A percentile compares a stretch with the other conserved stretches of the same genome.
These are phyloP conservation scores for Allygus modestus DNA, from an alignment of 2,888 invertebrate species.

Conservation along the genomic window DNA sequence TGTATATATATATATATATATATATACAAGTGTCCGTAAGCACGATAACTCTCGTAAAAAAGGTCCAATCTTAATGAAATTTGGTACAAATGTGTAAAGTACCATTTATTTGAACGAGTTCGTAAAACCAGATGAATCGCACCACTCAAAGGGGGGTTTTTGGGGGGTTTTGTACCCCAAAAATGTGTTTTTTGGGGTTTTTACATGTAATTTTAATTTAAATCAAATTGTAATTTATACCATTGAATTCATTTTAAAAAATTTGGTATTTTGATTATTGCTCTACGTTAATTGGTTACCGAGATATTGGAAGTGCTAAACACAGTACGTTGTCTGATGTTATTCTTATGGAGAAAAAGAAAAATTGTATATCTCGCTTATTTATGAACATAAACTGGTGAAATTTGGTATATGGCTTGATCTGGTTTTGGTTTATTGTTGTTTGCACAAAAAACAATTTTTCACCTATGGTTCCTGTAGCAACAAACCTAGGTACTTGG, in stretches of 20 bases:
- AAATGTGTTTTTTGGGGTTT: not conserved
- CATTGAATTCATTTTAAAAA: not conserved
- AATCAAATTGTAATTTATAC: not conserved
- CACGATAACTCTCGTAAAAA: not conserved
- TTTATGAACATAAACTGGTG: not conserved
- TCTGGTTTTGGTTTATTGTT: not conserved
- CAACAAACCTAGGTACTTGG: not conserved
- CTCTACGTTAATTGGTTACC: not conserved
- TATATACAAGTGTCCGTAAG: not conserved
- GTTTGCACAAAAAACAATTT: not conserved
- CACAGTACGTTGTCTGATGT: not conserved
- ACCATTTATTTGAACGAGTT: not conserved
- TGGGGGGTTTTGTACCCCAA: not conserved
- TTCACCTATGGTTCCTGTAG: not conserved
- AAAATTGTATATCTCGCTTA: not conserved
- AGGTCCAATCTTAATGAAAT: not conserved
- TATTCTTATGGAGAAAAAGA: not conserved
- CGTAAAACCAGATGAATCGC: not conserved
- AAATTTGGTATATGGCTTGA: not conserved
- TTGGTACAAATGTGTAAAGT: not conserved
- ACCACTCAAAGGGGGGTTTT: not conserved
- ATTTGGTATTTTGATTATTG: not conserved
- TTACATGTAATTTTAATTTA: not conserved
- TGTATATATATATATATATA: slow-evolving; percentile 1
- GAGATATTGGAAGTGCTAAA: not conserved